Evolutionary conservation across 2,797 vertebrate genomes (phyloP).

Genomic region (Coreius guichenoti): DNA sequence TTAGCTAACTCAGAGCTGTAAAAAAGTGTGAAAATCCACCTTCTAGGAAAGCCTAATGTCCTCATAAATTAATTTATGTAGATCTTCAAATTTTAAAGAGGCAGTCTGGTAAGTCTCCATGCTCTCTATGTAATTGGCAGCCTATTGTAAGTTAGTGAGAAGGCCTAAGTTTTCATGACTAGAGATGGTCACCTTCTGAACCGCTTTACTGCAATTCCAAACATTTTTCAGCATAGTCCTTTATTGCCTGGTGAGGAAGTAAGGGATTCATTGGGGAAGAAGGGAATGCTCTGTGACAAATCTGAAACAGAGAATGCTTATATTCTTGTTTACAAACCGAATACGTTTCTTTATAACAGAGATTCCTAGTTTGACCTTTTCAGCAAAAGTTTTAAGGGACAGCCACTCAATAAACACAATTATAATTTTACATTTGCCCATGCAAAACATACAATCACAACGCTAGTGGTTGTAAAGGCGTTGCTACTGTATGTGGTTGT

Average conservation of each 20-base stretch:
- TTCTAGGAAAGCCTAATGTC: constrained; percentile 38
- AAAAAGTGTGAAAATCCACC: not conserved
- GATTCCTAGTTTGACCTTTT: not conserved
- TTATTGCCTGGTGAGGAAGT: constrained; percentile 72
- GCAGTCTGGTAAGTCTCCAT: constrained; percentile 34
- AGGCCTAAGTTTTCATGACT: constrained; percentile 41
- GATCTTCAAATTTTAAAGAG: constrained; percentile 55
- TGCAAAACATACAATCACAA: not conserved
- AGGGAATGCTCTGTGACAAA: constrained; percentile 76
- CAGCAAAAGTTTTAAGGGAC: not conserved
- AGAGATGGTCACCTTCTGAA: constrained; percentile 34
- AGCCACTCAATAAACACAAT: not conserved
- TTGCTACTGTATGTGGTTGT: not conserved
- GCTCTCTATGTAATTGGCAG: constrained; percentile 27
- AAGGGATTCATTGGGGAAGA: constrained; percentile 66
- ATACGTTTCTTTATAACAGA: constrained; percentile 42
- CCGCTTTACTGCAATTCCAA: constrained; percentile 67
- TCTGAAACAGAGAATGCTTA: constrained; percentile 72
- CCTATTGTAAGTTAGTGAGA: constrained; percentile 31
- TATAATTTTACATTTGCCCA: not conserved
- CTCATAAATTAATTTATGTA: constrained; percentile 60
- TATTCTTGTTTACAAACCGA: constrained; percentile 32
- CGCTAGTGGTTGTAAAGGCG: not conserved
- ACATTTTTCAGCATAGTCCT: constrained; percentile 69
- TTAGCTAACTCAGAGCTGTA: not conserved